Conservation (phyloP, 2,888 invertebrate species). For the Hetaerina titia region DNA sequence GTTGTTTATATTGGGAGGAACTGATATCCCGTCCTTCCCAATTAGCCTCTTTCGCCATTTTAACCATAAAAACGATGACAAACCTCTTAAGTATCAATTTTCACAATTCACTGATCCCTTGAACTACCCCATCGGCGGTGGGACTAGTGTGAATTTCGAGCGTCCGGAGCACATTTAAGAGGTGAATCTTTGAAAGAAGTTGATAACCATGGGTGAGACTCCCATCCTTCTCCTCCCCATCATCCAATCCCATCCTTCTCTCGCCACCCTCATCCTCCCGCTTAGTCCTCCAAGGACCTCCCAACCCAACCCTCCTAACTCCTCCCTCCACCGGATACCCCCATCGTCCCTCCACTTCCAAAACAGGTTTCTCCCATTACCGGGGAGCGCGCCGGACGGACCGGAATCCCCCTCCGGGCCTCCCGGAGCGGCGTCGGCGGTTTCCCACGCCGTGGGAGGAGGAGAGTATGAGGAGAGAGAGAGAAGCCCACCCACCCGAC, state of each 20-base stretch:
- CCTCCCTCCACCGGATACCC: neutral
- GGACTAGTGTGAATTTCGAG: neutral
- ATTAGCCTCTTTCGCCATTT: too few species aligned
- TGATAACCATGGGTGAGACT: neutral
- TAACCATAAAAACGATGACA: too few species aligned
- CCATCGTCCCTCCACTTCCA: neutral
- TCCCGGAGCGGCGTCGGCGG: neutral
- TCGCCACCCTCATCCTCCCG: neutral
- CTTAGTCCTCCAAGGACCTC: neutral
- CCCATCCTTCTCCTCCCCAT: neutral
- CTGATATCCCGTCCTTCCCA: too few species aligned
- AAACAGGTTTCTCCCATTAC: slow-evolving; percentile 39
- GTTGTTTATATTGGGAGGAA: too few species aligned
- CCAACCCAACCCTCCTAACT: neutral
- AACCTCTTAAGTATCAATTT: too few species aligned
- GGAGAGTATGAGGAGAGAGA: too few species aligned
- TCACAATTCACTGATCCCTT: too few species aligned
- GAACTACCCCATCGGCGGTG: neutral
- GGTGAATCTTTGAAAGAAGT: neutral
- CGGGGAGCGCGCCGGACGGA: neutral
- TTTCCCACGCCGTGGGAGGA: neutral
- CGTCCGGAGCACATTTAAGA: neutral
- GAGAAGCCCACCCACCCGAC: too few species aligned
- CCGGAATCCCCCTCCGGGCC: slow-evolving; percentile 17
- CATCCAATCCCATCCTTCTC: neutral